Percentiles rank a stretch among this genome's conserved stretches.
phyloP scores from a whole-genome alignment of 2,888 invertebrate genomes.

The Xylota segnis region DNA sequence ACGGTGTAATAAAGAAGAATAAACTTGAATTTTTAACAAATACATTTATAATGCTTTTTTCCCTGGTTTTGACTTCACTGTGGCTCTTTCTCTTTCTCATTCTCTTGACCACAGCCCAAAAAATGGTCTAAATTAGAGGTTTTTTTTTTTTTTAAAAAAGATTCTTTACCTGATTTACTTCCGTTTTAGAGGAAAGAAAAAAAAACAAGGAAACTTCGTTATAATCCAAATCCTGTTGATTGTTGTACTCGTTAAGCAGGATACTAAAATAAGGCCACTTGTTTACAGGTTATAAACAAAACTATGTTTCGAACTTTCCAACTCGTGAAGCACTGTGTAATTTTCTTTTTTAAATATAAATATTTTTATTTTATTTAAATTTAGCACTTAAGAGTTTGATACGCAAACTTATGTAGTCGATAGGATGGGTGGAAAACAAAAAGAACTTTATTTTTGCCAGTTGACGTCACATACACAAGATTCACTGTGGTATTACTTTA shows the following conservation, averaged over 20 bases:
- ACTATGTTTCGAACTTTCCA: constrained; percentile 4
- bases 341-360: constrained; percentile 3
- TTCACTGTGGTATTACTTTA: constrained; percentile 29
- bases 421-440: constrained; percentile 1
- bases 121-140: constrained; percentile 48
- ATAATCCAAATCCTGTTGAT: constrained; percentile 52
- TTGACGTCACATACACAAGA: constrained; percentile 47
- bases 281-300: constrained; percentile 57
- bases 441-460: constrained; percentile 49
- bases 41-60: constrained; percentile 50
- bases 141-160: constrained; percentile 24
- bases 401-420: constrained; percentile 34
- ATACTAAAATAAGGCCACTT: constrained; percentile 55
- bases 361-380: constrained; percentile 34
- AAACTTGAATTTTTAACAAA: constrained; percentile 73
- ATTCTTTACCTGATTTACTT: constrained; percentile 55
- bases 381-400: constrained; percentile 41
- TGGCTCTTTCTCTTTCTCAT: constrained; percentile 43
- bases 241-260: constrained; percentile 17
- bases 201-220: constrained; percentile 5
- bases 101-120: constrained; percentile 78
- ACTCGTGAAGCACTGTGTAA: constrained; percentile 12
- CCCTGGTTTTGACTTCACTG: constrained; percentile 20
- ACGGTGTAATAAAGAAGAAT: constrained; percentile 49
- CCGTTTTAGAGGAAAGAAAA: constrained; percentile 27